These are phyloP conservation scores for Anagyrus pseudococci DNA, from an alignment of 2,888 invertebrate genomes.

Conservation along the genomic window DNA sequence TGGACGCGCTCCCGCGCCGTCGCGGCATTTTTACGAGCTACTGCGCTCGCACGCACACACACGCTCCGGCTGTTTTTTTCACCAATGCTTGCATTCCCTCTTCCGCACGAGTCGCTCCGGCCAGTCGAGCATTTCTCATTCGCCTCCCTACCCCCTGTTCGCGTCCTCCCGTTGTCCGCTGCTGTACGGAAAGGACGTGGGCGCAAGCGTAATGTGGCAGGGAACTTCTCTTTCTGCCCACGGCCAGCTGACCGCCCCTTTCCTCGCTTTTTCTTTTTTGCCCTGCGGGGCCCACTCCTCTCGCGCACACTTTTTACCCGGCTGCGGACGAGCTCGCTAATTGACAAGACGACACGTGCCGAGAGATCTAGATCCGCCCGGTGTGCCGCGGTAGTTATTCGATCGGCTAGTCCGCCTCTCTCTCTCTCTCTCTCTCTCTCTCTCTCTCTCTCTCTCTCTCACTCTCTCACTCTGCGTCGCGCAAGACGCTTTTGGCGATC, in stretches of 20 bases:
- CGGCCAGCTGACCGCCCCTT: neutral
- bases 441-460: neutral
- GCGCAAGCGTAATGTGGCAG: no score
- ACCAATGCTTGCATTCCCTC: neutral
- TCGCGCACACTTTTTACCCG: no score
- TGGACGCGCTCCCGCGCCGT: neutral
- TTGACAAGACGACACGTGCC: conserved; percentile 16
- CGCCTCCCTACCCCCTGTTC: conserved; percentile 1
- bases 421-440: neutral
- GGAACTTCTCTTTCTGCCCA: neutral
- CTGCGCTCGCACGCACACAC: no score
- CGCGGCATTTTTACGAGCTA: conserved; percentile 30
- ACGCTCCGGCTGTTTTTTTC: neutral
- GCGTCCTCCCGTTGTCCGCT: neutral
- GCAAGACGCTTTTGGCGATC: conserved; percentile 12
- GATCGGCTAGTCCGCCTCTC: no score
- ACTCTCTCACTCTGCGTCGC: neutral
- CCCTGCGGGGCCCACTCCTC: neutral
- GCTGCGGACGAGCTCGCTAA: conserved; percentile 10
- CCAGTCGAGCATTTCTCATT: conserved; percentile 12
- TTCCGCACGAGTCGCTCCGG: neutral
- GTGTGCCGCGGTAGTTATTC: no score
- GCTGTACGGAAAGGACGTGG: no score
- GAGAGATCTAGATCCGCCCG: neutral
- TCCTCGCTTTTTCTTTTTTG: neutral